Evolutionary conservation across 2,797 vertebrate genomes (phyloP), one percentile per base, ranked within the genome.

Genomic region (Poeciliopsis infans): DNA sequence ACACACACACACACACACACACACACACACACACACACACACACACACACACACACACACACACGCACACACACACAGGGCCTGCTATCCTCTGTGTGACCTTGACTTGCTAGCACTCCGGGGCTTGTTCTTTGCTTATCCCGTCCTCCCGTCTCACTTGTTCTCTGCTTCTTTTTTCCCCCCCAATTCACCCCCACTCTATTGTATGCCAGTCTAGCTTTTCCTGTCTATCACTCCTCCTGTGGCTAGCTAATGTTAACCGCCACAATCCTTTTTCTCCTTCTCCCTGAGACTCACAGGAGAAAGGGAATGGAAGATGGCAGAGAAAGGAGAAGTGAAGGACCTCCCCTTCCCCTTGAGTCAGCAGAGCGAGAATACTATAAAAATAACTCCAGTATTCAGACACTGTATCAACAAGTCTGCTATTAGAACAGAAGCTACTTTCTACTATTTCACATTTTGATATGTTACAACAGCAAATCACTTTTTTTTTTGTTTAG

Each of bases 31-130:
- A 83, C 7, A 74, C 36, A 78, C 85, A 85, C 70, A 51, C 87
- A 79, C 33, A 4, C 33, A 36, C 33, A 36, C 33, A 36, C 36
- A 36, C 36, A 5, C 36, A 36, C 36, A 36, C 36, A 36, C 36
- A 4, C 36, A 78, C 72, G 82, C 72, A 83, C 6, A 74, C 36
- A 79, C 85, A 85, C 68, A 55, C 87, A 79, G 85, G 91, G 86
- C 88, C 82, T 89, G 75, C 84, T 95, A 92, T 94, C 94, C 93
- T 95, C 93, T 95, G 88, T 57, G 68, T 94, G 94, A 94, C 95
- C 95, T 95, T 95, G 93, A 93, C 92, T 94, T 85, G 89, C 91
- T 92, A 91, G 91, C 91, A 92, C 94, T 94, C 94, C 87, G 53
- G 93, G 93, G 88, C 92, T 91, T 87, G 83, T 93, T 94, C 91